A percentile compares a stretch with the other conserved stretches of the same genome.
Conservation (phyloP, 2,888 invertebrate genomes). For the Alentia gelatinosa region DNA sequence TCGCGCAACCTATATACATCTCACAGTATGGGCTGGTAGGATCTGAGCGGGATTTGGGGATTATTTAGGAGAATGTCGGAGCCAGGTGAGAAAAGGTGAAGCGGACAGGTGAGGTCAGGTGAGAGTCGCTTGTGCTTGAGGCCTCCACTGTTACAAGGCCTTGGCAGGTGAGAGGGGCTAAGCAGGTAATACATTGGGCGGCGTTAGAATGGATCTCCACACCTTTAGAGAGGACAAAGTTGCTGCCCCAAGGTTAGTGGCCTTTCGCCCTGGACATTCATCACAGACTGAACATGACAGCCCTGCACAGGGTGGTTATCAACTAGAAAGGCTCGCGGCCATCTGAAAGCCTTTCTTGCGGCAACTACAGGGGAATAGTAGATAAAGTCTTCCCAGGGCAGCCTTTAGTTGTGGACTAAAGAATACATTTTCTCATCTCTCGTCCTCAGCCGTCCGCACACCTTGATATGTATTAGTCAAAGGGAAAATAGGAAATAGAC, state of each 20-base stretch:
- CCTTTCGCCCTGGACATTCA: neutral
- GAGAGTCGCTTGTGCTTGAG: neutral
- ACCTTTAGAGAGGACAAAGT: neutral
- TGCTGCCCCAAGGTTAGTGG: neutral
- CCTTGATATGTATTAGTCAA: too few relatives aligned
- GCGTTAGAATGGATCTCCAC: neutral
- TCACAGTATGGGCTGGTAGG: neutral
- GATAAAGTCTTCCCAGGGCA: neutral
- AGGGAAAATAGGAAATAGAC: too few relatives aligned
- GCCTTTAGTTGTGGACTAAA: neutral
- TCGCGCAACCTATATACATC: neutral
- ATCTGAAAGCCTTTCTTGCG: neutral
- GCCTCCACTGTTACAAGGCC: neutral
- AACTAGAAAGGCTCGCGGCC: neutral
- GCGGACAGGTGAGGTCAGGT: neutral
- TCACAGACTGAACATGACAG: neutral
- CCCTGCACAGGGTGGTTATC: neutral
- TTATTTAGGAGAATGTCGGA: neutral
- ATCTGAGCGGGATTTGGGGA: neutral
- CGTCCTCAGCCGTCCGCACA: too few relatives aligned
- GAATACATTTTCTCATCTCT: neutral
- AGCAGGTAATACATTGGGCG: neutral
- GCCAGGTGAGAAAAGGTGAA: conserved; percentile 1
- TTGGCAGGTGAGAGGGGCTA: neutral
- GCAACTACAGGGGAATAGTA: neutral